Base-by-base conservation (phyloP, 2,113 vertebrate species). In the Actinemys pallida region DNA sequence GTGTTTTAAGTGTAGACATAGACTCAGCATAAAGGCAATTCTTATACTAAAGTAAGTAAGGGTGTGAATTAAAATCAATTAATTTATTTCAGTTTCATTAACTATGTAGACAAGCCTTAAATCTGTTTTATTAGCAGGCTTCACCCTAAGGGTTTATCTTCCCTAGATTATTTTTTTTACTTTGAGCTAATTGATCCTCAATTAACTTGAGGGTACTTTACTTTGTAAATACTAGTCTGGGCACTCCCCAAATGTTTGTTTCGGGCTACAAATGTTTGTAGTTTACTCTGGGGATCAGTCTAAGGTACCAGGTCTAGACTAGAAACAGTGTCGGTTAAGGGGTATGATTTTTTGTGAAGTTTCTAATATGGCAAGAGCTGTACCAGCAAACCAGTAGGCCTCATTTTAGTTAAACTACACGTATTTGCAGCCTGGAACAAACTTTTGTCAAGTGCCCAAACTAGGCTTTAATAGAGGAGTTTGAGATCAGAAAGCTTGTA, bases 401-500 rank as follows among this genome's bases (percentile, higher is more conserved):
- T 72, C 90, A 81, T 90, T 96, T 84, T 72, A 90, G 25, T 84
- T 10, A 76, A 92, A 31, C 13, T 56, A 17, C 57, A 90, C 91
- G 88, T 25, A 83, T 87, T 79, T 91, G 45, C 54, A 94, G 79
- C 72, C 75, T 81, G 29, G 5, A 93, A 81, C 7, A 62, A 89
- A 81, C 59, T 53, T 83, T 84, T 86, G 59, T 2, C 75, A 59
- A 76, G 5, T 1, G 0, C 53, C 83, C 35, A 93, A 45, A 42
- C 8, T 89, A 97, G 91, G 31, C 85, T 79, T 91, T 95, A 53
- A 20, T 62, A 89, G 39, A 92, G 62, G 29, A 5, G 9, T 81
- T 39, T 42, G 50, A 88, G 59, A 45, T 62, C 10, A 79, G n/a
- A 52, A n/a, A 72, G 39, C 20, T 72, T 39, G 3, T 72, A 87